Base-by-base conservation (phyloP, 2,797 vertebrate genomes). In the Podarcis lilfordi region DNA sequence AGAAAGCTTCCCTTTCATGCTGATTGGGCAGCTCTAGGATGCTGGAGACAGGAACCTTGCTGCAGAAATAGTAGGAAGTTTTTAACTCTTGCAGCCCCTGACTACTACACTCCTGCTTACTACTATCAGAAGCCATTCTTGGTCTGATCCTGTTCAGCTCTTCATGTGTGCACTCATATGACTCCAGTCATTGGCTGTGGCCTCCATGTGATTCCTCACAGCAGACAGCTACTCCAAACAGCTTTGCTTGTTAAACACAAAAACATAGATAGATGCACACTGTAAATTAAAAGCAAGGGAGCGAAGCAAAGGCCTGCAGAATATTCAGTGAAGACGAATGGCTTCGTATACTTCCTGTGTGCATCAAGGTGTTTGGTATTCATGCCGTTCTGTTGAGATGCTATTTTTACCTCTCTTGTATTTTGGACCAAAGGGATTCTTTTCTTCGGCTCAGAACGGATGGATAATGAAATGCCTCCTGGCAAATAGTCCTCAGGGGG, bases 391-490 rank as follows among this genome's bases (percentile, higher is more conserved):
- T 74, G 80, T 43, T 80, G 81, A 76, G 89, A 89, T 90, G 79
- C 59, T 89, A 89, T 75, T 19, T 88, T 61, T 80, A 75, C 80
- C 15, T 50, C 80, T 43, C 75, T 71, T 91, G 55, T 81, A 87
- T 85, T 50, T 0, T 0, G 82, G 90, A 91, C 90, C 91, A 89
- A 66, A 86, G 9, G 77, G 27, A 71, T 87, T 88, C 7, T 94
- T 90, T 77, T 91, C 71, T 87, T 92, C 35, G 27, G 79, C 64
- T 84, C 69, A 3, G 86, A 88, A 68, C 29, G 90, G 92, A 91
- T 92, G 91, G 84, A 45, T 55, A 72, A 82, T 80, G 71, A 80
- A 76, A 43, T n/a, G 1, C 40, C 79, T 88, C 68, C 86, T 90
- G 84, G 45, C 76, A 59, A 1, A 0, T 40, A 64, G 76, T 91